Base-by-base conservation (phyloP, 2,888 invertebrate species). In the Synanthedon myopaeformis region DNA sequence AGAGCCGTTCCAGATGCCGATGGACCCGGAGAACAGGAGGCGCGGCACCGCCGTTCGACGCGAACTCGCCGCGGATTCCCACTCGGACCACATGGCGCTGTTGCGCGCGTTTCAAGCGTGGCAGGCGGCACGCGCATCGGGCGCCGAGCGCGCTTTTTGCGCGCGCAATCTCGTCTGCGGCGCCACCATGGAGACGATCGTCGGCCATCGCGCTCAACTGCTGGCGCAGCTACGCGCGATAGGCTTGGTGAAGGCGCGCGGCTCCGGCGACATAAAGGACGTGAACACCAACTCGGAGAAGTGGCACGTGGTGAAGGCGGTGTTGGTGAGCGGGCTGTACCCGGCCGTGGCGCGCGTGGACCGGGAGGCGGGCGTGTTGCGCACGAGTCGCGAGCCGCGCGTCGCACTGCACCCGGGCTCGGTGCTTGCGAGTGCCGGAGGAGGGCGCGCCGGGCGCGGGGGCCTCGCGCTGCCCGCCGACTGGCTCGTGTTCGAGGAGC, bases 241-340 rank as follows among this genome's bases (percentile, higher is more conserved):
- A 1, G 92, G 94, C 3, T 92, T 96, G 65, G 92, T 96, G 0
- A 89, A 90, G 54, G 77, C 90, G 0, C 74, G 89, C 52, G 90
- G 90, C 2, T 79, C 89, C 0, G 89, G 89, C 4, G 93, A 93
- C 66, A 92, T 95, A 57, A 87, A 93, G 60, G 94, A 95, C 67
- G 89, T 96, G 42, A 98, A 98, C 79, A 76, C 89, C 1, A 93
- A 96, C 81, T 93, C 95, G 0, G 92, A 94, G 64, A 93, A 93
- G 70, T 96, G 96, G 96, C 93, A 96, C 11, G 91, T 98, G 54
- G 93, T 99, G 0, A 98, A 98, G 72, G 94, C 95, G 0, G 95
- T 96, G 2, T 84, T 98, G 41, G 92, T 93, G 28, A 94, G 95
- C 3, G 98, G 98, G 0, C 89, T 95, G 56, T 98, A 98, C 79